These are phyloP conservation scores for Lissonota sp. DNA, from an alignment of 2,888 invertebrate genomes.

Conservation along the genomic window DNA sequence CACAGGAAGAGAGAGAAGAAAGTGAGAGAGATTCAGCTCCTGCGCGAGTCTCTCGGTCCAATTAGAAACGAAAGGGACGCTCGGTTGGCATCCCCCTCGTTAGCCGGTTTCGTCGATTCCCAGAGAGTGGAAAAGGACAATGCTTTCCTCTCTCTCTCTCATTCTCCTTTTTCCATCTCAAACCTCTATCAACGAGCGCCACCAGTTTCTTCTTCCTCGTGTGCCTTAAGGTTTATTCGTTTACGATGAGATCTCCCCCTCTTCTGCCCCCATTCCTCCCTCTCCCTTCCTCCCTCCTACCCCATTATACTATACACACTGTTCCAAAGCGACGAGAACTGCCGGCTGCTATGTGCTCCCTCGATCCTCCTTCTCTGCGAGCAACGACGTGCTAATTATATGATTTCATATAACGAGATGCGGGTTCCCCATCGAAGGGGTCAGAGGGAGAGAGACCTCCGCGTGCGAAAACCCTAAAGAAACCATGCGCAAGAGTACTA, in stretches of 20 bases:
- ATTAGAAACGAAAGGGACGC: constrained; percentile 67
- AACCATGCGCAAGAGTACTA: not conserved
- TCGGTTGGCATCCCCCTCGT: constrained; percentile 64
- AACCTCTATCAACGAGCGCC: constrained; percentile 13
- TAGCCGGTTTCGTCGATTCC: constrained; percentile 69
- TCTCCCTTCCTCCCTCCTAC: constrained; percentile 32
- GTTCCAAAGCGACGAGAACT: constrained; percentile 42
- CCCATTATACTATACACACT: constrained; percentile 13
- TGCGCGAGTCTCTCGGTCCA: constrained; percentile 58
- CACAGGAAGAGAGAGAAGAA: constrained; percentile 11
- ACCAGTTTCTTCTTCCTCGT: constrained; percentile 51
- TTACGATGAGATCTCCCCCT: constrained; percentile 56
- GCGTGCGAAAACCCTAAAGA: constrained; percentile 54
- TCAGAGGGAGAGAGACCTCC: constrained; percentile 72
- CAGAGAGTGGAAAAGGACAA: constrained; percentile 67
- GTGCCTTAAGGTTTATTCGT: constrained; percentile 62
- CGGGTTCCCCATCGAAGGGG: constrained; percentile 74
- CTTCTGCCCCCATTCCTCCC: constrained; percentile 35
- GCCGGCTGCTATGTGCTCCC: constrained; percentile 17
- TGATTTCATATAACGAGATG: constrained; percentile 81
- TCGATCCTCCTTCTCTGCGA: constrained; percentile 63
- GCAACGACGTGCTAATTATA: constrained; percentile 82
- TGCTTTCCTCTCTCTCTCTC: constrained; percentile 48
- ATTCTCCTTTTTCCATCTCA: constrained; percentile 39
- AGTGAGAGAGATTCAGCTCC: constrained; percentile 10